phyloP scores from a whole-genome alignment of 2,888 invertebrate genomes.

The Morinoia aosen region DNA sequence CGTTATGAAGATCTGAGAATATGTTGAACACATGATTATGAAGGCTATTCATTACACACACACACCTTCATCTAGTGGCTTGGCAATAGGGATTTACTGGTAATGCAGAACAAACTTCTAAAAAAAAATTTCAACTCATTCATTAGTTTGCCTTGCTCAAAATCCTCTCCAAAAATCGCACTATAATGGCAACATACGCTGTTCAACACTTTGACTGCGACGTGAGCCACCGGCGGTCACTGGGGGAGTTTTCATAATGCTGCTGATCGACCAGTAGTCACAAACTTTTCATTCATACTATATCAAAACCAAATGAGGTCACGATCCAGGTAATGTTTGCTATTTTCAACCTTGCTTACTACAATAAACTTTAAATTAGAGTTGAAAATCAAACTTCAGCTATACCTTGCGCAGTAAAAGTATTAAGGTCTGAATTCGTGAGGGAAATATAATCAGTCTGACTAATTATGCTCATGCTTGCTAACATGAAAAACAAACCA shows the following conservation, averaged over 20 bases:
- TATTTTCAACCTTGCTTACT: too few relatives aligned
- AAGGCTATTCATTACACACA: background rate
- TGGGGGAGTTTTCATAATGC: too few relatives aligned
- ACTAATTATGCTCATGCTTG: background rate
- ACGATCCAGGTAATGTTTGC: too few relatives aligned
- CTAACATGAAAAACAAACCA: background rate
- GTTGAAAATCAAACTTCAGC: too few relatives aligned
- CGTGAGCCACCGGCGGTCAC: too few relatives aligned
- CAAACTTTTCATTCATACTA: too few relatives aligned
- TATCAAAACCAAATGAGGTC: too few relatives aligned
- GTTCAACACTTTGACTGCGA: too few relatives aligned
- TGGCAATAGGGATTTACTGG: background rate
- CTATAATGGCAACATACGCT: background rate
- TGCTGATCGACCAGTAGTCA: too few relatives aligned
- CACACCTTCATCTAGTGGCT: background rate
- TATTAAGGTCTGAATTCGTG: background rate
- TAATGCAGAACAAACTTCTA: background rate
- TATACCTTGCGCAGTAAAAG: too few relatives aligned
- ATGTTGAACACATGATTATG: background rate
- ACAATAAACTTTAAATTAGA: too few relatives aligned
- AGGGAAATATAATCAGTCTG: background rate
- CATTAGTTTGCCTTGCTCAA: background rate
- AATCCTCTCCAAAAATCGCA: background rate
- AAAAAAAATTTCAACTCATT: background rate
- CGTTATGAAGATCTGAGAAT: background rate